Evolutionary conservation across 2,113 vertebrate species (phyloP).

Genomic region (Peromyscus californicus): DNA sequence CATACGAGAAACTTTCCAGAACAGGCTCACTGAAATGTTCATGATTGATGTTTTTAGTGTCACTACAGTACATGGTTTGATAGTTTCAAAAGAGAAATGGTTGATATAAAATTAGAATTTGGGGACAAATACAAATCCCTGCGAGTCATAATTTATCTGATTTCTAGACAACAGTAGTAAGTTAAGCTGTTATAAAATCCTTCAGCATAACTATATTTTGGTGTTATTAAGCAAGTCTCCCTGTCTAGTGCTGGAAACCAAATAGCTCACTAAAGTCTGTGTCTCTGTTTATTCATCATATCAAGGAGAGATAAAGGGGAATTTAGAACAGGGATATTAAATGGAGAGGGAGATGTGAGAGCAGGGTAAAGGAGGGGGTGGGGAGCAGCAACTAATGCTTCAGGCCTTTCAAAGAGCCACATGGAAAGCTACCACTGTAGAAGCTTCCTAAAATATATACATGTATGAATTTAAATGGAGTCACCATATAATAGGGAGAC

Average conservation of each 20-base stretch:
- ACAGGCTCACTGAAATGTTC: neutral
- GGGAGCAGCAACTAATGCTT: neutral
- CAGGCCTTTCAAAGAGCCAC: neutral
- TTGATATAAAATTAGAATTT: slow-evolving; percentile 56
- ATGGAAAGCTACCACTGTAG: neutral
- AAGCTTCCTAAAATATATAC: neutral
- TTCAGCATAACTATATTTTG: slow-evolving; percentile 10
- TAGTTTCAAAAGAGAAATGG: slow-evolving; percentile 16
- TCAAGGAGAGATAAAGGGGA: neutral
- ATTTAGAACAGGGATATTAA: neutral
- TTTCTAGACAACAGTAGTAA: slow-evolving; percentile 24
- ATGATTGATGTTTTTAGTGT: neutral
- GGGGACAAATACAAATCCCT: neutral
- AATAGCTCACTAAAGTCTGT: neutral
- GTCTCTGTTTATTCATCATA: neutral
- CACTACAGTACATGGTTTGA: neutral
- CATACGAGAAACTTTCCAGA: neutral
- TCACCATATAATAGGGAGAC: neutral
- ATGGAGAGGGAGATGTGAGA: neutral
- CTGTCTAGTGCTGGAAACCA: neutral
- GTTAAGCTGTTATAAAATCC: neutral
- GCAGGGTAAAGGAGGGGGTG: neutral
- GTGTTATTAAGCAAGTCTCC: neutral
- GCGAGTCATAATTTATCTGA: slow-evolving; percentile 20
- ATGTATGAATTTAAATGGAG: neutral